Evolutionary conservation across 2,113 vertebrate genomes (phyloP), one percentile per base, ranked within the genome.

Genomic region (Camelus dromedarius): DNA sequence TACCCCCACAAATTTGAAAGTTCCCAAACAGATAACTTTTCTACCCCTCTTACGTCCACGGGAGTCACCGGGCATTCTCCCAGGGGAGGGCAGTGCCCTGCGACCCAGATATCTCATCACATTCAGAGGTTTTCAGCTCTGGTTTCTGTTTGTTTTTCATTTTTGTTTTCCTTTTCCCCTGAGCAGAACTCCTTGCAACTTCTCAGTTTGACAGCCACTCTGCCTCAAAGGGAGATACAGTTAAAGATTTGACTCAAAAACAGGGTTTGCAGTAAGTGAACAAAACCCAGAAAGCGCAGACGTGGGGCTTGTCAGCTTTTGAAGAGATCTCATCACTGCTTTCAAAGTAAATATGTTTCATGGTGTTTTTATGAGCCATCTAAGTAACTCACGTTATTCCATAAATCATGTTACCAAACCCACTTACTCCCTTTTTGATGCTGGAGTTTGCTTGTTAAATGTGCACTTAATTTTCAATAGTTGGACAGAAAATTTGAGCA

Each of bases 251-350:
- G 16, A 20, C 84, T 83, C 75, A 60, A 32, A 87, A 80, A 66
- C 67, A 76, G 19, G 62, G 22, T 50, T 95, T 73, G 38, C 42
- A 89, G 67, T 15, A 82, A 95, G 35, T n/a, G 67, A 92, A 50
- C 8, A 38, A 20, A 54, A 82, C 32, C 5, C 6, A 38, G 9
- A 58, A 54, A 32, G n/a, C 13, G 35, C 19, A 58, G 73, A 82
- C 3, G 11, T 10, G 38, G 8, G 24, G 20, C 32, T 60, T 48
- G 79, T 67, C 73, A 38, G 54, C 16, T 42, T 54, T 13, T 69
- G 85, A 87, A 50, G 16, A 22, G 35, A 16, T 16, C 56, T 38
- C 80, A 12, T 87, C 30, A 3, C 13, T 7, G 20, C 79, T 90
- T 77, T 91, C 92, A 90, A 83, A 87, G 85, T 11, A 82, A 83